These are phyloP conservation scores for Oceanodroma tethys DNA, from an alignment of 2,113 vertebrate genomes.

Conservation along the genomic window DNA sequence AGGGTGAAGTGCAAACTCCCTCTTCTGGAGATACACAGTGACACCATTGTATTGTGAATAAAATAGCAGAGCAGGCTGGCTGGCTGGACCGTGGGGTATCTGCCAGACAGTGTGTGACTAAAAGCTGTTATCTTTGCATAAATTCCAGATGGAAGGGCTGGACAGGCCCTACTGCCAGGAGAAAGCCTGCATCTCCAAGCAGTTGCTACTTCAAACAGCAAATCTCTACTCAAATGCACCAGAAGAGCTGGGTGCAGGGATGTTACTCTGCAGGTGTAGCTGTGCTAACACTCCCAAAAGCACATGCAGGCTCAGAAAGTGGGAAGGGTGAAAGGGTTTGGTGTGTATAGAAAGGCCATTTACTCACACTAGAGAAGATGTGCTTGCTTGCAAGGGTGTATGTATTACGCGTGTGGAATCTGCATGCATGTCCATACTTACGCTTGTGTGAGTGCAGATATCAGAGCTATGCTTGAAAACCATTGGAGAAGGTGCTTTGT, in stretches of 20 bases:
- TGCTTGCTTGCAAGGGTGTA: too few relatives aligned
- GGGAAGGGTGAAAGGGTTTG: background rate
- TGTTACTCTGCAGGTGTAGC: background rate
- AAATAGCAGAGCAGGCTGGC: background rate
- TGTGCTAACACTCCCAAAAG: background rate
- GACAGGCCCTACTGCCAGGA: background rate
- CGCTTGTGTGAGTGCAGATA: background rate
- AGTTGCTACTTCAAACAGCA: background rate
- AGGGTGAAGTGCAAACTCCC: background rate
- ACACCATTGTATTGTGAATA: background rate
- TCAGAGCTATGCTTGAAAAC: background rate
- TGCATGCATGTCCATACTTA: background rate
- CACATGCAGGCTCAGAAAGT: background rate
- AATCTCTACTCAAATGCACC: background rate
- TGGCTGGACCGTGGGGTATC: background rate
- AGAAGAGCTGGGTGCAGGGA: background rate
- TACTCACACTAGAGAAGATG: accelerated
- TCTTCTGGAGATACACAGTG: background rate
- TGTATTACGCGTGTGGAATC: background rate
- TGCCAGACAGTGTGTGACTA: background rate
- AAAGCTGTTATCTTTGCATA: background rate
- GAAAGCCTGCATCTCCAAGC: too few relatives aligned
- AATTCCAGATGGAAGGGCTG: background rate
- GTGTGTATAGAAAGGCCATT: background rate
- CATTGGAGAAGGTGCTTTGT: background rate